These are phyloP conservation scores for Aphelenchoides fujianensis DNA, from an alignment of 1,140 invertebrate species.

Conservation along the genomic window DNA sequence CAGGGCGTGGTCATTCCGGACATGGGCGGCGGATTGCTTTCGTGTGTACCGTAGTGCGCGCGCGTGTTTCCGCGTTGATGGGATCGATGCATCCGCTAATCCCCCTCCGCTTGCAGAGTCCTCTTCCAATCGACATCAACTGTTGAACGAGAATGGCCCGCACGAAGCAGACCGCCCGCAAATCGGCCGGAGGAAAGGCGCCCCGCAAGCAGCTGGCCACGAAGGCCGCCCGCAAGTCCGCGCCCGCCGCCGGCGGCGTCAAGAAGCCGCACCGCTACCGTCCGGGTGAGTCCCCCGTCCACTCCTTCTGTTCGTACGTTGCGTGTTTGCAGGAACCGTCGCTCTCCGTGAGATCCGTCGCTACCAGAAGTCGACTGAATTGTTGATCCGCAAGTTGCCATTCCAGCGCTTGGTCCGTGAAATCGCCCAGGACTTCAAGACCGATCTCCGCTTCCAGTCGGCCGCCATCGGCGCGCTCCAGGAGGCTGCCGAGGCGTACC, in stretches of 20 bases:
- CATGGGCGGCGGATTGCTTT: no score
- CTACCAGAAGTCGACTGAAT: conserved; percentile 73
- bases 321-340: conserved; percentile 64
- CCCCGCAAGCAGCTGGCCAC: conserved; percentile 66
- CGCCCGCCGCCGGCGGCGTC: conserved; percentile 35
- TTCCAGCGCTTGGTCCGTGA: conserved; percentile 68
- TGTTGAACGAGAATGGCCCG: conserved; percentile 69
- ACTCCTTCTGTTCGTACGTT: conserved; percentile 65
- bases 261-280: conserved; percentile 18
- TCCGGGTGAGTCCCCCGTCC: conserved; percentile 21
- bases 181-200: conserved; percentile 66
- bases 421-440: conserved; percentile 78
- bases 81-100: no score
- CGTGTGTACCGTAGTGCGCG: no score
- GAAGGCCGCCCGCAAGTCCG: conserved; percentile 68
- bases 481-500: conserved; percentile 84
- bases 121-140: neutral
- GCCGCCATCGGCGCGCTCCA: conserved; percentile 75
- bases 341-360: conserved; percentile 64
- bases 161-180: conserved; percentile 79
- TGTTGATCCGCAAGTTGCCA: conserved; percentile 68
- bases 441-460: conserved; percentile 73
- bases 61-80: no score
- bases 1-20: no score
- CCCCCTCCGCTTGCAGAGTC: neutral